These are phyloP conservation scores for Trinectes maculatus DNA, from an alignment of 2,113 vertebrate genomes.

Conservation along the genomic window DNA sequence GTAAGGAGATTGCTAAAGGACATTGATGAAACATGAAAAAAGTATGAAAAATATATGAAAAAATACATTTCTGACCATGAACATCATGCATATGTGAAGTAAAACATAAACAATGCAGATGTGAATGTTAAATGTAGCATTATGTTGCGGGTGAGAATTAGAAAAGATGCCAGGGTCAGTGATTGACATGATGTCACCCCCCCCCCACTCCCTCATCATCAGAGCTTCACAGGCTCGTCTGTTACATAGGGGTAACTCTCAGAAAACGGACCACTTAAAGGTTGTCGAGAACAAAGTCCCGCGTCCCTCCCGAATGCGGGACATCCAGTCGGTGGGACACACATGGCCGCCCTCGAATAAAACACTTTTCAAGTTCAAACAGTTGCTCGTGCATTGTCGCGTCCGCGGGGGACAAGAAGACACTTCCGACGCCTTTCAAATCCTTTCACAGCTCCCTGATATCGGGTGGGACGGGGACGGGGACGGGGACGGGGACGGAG, in stretches of 20 bases:
- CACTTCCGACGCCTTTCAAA: slow-evolving; percentile 74
- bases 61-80: no score
- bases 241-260: slow-evolving; percentile 71
- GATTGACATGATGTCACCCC: slow-evolving; percentile 14
- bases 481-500: slow-evolving; percentile 12
- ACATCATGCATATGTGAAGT: no score
- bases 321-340: slow-evolving; percentile 69
- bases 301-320: slow-evolving; percentile 54
- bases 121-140: neutral
- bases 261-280: slow-evolving; percentile 61
- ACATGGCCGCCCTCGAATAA: slow-evolving; percentile 71
- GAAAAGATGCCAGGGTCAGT: slow-evolving; percentile 2
- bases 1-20: no score
- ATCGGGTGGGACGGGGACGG: slow-evolving; percentile 54
- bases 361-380: slow-evolving; percentile 75
- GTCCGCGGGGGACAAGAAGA: slow-evolving; percentile 59
- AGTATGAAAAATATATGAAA: no score
- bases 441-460: slow-evolving; percentile 62
- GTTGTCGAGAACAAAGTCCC: slow-evolving; percentile 64
- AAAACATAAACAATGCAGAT: neutral
- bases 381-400: slow-evolving; percentile 65
- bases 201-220: slow-evolving; percentile 39
- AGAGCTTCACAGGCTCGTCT: slow-evolving; percentile 50
- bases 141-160: neutral
- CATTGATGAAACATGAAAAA: no score